phyloP scores from a whole-genome alignment of 2,113 vertebrate species.

The Halichoeres trimaculatus region DNA sequence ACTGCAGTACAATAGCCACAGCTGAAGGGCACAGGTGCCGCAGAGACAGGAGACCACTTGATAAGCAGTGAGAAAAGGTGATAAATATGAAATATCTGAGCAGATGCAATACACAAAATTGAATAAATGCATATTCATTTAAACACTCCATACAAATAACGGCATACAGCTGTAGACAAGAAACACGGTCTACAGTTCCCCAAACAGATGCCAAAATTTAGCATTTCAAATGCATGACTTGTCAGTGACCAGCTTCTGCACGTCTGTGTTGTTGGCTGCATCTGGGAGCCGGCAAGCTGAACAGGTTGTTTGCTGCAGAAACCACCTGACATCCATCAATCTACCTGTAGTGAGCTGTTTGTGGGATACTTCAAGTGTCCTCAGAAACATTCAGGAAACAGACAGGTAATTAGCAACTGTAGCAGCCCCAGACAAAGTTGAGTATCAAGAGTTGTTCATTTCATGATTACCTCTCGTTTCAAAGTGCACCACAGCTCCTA shows the following conservation, averaged over 20 bases:
- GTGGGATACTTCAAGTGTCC: constrained; percentile 8
- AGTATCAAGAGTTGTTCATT: background rate
- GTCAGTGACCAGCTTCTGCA: constrained; percentile 33
- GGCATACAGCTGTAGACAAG: constrained; percentile 9
- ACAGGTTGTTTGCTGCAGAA: constrained; percentile 28
- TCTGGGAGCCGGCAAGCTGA: constrained; percentile 21
- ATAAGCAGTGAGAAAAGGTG: constrained; percentile 6
- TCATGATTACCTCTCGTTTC: constrained; percentile 16
- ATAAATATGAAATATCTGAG: constrained; percentile 28
- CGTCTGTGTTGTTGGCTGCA: constrained; percentile 11
- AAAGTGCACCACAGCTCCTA: constrained; percentile 1
- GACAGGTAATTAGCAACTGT: background rate
- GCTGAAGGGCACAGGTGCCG: constrained; percentile 73
- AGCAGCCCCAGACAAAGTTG: constrained; percentile 4
- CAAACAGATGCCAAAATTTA: constrained; percentile 14
- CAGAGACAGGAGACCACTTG: constrained; percentile 39
- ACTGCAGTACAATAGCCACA: constrained; percentile 64
- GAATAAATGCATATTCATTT: constrained; percentile 11
- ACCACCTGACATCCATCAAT: constrained; percentile 22
- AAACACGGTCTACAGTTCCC: background rate
- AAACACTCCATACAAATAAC: background rate
- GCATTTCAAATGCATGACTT: constrained; percentile 32
- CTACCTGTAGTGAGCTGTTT: constrained; percentile 39
- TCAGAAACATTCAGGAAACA: constrained; percentile 20
- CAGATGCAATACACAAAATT: constrained; percentile 22